Evolutionary conservation across 2,797 vertebrate genomes (phyloP), one percentile per base, ranked within the genome.

Genomic region (Sarcoramphus papa): DNA sequence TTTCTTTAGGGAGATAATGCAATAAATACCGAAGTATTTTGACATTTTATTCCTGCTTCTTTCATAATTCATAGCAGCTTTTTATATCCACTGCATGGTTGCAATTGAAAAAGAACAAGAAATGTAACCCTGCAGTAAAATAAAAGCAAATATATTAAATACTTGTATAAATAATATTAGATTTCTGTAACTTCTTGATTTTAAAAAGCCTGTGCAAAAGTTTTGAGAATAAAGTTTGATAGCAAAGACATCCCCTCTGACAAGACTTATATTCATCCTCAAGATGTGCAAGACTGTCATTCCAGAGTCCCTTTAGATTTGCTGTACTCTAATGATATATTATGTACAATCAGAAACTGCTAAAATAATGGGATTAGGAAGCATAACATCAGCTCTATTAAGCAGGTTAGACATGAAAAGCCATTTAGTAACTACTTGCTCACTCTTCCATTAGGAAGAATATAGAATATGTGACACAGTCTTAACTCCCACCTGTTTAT

Each of bases 21-120:
- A 94, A 78, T 69, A 95, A 96, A 95, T 95, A 92, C 69, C 76
- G 30, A 57, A 96, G 65, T 90, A 96, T 94, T 95, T 79, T 50
- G 48, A 64, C 47, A 69, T 68, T 93, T 95, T 68, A 64, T 40
- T 81, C n/a, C 22, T 77, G 13, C 7, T 63, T 84, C 91, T 94
- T 88, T 97, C 60, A 73, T 75, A 81, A 85, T 85, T 87, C 45
- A 28, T 79, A 80, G 70, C 72, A 86, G 64, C 18, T 62, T 84
- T 85, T 77, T 93, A 81, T 69, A 83, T 35, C 74, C 35, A 70
- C 18, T 72, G 60, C 85, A 96, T 4, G 47, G 64, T 0, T 89
- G 72, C 51, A 85, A 48, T 30, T 23, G 78, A 80, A 92, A 92
- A 94, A 87, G 73, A 89, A 81, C 72, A 94, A 94, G 65, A 82